Percentiles rank a stretch among this genome's conserved stretches.
Conservation (phyloP, 2,113 vertebrate genomes). For the Heterochromis multidens region DNA sequence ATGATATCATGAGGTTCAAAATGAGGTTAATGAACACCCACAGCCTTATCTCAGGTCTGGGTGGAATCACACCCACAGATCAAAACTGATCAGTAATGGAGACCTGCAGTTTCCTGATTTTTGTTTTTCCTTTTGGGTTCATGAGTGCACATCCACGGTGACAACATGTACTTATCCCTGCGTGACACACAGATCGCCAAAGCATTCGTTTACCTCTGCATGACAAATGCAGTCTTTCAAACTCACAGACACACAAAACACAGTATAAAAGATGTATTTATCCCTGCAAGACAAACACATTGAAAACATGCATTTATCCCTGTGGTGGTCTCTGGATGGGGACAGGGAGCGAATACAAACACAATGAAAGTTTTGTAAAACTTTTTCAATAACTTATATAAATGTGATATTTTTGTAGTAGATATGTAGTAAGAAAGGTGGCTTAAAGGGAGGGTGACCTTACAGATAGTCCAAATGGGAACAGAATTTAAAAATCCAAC, state of each 20-base stretch:
- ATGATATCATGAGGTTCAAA: not conserved
- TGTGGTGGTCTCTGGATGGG: not conserved
- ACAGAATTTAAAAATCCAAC: not conserved
- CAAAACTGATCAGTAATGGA: not conserved
- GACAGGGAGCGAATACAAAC: not conserved
- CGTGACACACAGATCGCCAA: not conserved
- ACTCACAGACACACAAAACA: not conserved
- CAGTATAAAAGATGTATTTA: not conserved
- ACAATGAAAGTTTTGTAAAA: not conserved
- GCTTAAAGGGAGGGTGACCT: not conserved
- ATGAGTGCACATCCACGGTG: not conserved
- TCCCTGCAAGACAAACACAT: not conserved
- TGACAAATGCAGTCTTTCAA: not conserved
- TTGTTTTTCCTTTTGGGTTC: not conserved
- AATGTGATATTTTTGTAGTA: not conserved
- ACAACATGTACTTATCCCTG: not conserved
- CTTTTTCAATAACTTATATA: not conserved
- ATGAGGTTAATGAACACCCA: not conserved
- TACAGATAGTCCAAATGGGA: not conserved
- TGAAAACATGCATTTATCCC: not conserved
- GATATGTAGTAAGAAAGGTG: not conserved
- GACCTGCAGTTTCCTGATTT: not conserved
- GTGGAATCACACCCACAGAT: not conserved
- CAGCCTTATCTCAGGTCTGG: not conserved
- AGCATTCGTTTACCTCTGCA: slow-evolving; percentile 1